phyloP scores from a whole-genome alignment of 2,888 invertebrate species.

The Bellardia pandia region DNA sequence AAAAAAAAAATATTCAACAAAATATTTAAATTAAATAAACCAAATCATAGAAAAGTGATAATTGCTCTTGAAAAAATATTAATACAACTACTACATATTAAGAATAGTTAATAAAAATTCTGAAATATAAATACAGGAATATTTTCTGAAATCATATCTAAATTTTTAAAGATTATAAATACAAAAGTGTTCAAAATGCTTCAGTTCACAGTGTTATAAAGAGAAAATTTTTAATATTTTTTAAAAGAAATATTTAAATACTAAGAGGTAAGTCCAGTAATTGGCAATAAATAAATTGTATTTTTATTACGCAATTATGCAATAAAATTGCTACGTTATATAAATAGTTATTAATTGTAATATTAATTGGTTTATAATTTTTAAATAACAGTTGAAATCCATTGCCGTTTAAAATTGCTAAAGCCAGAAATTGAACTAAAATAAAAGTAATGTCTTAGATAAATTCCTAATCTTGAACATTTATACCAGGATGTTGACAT shows the following conservation, averaged over 20 bases:
- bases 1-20: constrained; percentile 18
- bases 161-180: constrained; percentile 1
- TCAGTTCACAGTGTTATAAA: constrained; percentile 25
- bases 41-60: not conserved
- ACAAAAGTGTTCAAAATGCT: constrained; percentile 36
- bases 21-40: not conserved
- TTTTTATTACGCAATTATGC: no score
- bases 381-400: no score
- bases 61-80: not conserved
- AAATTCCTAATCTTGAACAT: no score
- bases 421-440: no score
- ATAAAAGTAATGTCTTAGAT: no score
- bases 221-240: constrained; percentile 16
- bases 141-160: not conserved
- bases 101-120: not conserved
- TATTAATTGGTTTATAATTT: no score
- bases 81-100: not conserved
- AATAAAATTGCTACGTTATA: no score
- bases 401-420: no score
- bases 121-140: not conserved
- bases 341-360: no score
- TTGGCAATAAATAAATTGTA: not conserved
- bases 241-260: not conserved
- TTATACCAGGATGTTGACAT: no score
- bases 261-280: constrained; percentile 26